These are phyloP conservation scores for Rhamnusium bicolor DNA, from an alignment of 2,888 invertebrate genomes.

Conservation along the genomic window DNA sequence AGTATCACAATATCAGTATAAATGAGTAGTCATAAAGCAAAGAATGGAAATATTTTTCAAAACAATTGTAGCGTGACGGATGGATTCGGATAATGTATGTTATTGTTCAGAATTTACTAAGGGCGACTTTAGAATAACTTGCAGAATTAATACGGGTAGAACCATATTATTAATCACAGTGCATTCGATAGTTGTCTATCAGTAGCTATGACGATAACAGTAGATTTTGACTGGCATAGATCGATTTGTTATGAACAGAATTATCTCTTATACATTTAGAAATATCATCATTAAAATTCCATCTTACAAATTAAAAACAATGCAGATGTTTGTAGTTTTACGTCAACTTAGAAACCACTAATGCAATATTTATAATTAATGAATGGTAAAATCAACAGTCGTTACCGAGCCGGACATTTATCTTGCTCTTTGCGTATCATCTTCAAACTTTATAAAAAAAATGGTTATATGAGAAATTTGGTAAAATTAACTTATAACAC, in stretches of 20 bases:
- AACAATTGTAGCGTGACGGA: conserved; percentile 60
- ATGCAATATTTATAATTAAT: too few species aligned
- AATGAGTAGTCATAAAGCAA: conserved; percentile 46
- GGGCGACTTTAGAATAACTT: conserved; percentile 62
- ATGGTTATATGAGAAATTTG: too few species aligned
- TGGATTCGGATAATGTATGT: conserved; percentile 62
- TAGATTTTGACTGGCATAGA: not conserved
- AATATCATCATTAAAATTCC: too few species aligned
- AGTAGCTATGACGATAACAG: not conserved
- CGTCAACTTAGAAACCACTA: too few species aligned
- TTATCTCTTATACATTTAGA: too few species aligned
- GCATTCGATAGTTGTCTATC: not conserved
- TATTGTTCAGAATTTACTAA: conserved; percentile 62
- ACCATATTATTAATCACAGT: conserved; percentile 30
- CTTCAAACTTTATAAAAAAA: too few species aligned
- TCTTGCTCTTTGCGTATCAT: too few species aligned
- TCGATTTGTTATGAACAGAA: not conserved
- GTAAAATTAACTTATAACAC: too few species aligned
- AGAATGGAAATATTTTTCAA: conserved; percentile 51
- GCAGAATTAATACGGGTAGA: conserved; percentile 60
- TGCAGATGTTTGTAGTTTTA: too few species aligned
- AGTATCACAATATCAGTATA: conserved; percentile 23
- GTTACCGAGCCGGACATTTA: too few species aligned
- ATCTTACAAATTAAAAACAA: too few species aligned
- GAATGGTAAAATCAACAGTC: too few species aligned